Evolutionary conservation across 2,888 invertebrate species (phyloP), one percentile per base, ranked within the genome.

Genomic region (Blera fallax): DNA sequence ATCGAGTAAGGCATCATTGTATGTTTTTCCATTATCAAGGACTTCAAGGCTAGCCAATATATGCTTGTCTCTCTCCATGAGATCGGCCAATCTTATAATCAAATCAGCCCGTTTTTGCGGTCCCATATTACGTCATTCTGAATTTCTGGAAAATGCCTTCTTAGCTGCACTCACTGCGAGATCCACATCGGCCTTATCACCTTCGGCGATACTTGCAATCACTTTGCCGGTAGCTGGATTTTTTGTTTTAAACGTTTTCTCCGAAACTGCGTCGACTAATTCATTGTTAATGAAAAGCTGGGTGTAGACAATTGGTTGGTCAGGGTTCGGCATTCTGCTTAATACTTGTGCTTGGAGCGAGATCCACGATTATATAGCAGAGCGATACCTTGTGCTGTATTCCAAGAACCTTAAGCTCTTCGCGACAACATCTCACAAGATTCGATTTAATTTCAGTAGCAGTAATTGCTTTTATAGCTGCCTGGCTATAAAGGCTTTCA

Each of bases 171-270:
- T 93, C 11, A 97, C 97, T 10, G 97, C 97, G 87, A 94, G 91
- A 89, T 97, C 95, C 1, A 97, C 94, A 91, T 97, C 97, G 80
- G 95, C 96, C 94, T 96, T 96, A 91, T 96, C 96, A 76, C 95
- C 98, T 93, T 97, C 98, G 67, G 97, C 94, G 56, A 98, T 95
- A 89, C 96, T 93, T 10, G 93, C 92, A 88, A 98, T 96, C 88
- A 95, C 94, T 89, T 95, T 93, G 84, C 95, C 97, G 89, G 95
- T 96, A 21, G 95, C 93, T 60, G 98, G 98, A 92, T 98, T 98
- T 88, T 96, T 91, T 3, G 97, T 96, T 21, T 95, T 93, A 92
- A 98, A 99, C 2, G 95, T 97, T 91, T 97, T 97, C 69, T 96
- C 96, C 90, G 96, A 96, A 24, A 94, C 94, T 0, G 98, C 94